phyloP scores from a whole-genome alignment of 1,140 invertebrate species.

The Mycetomoellerius zeteki region DNA sequence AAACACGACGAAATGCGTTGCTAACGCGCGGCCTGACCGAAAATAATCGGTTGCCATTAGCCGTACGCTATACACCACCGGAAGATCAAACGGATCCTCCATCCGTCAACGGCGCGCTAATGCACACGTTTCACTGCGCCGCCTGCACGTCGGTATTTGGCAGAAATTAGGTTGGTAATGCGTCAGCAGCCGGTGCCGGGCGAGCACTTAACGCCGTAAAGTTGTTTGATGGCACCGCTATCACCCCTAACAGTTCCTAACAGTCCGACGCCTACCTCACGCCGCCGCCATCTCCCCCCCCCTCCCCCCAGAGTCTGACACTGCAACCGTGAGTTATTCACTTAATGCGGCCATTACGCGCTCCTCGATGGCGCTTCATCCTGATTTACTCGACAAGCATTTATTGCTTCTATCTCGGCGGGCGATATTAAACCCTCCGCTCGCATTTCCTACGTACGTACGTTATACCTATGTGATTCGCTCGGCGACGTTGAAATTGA shows the following conservation, averaged over 20 bases:
- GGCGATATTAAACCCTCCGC: constrained; percentile 75
- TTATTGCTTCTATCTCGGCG: constrained; percentile 83
- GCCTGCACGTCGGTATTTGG: constrained; percentile 70
- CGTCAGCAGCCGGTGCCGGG: constrained; percentile 77
- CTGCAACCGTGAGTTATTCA: constrained; percentile 84
- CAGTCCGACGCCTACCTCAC: constrained; percentile 75
- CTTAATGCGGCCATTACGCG: constrained; percentile 85
- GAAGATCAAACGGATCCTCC: constrained; percentile 51
- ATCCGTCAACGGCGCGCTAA: constrained; percentile 50
- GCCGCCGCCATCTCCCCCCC: constrained; percentile 31
- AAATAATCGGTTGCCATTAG: constrained; percentile 63
- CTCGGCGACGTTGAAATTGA: constrained; percentile 53
- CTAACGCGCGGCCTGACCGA: constrained; percentile 39
- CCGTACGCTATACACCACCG: constrained; percentile 17
- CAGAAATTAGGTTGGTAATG: constrained; percentile 83
- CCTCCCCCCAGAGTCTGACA: constrained; percentile 68
- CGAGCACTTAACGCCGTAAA: constrained; percentile 83
- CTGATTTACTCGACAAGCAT: constrained; percentile 86
- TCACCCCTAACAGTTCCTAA: constrained; percentile 82
- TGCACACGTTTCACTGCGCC: constrained; percentile 67
- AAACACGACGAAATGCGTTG: constrained; percentile 25
- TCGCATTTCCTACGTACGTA: constrained; percentile 73
- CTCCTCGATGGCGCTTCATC: constrained; percentile 85
- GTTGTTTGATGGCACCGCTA: constrained; percentile 84
- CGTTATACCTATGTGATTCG: constrained; percentile 63